Conservation (phyloP, 2,888 invertebrate species). For the Dermolepida albohirtum region DNA sequence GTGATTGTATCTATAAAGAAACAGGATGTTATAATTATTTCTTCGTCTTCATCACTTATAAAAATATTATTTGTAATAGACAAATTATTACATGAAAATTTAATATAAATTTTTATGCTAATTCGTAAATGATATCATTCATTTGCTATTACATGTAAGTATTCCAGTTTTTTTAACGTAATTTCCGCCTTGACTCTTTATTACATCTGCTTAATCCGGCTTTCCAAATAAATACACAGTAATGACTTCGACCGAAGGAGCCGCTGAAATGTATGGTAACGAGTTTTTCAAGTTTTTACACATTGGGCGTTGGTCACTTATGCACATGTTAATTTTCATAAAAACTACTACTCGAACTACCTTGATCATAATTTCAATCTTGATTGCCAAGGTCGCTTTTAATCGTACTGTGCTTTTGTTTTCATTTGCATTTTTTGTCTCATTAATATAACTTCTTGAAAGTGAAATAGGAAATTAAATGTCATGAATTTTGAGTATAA, state of each 20-base stretch:
- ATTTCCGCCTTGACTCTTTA: conserved; percentile 1
- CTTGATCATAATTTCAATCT: conserved; percentile 5
- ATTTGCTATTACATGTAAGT: not conserved
- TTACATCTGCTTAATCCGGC: conserved; percentile 3
- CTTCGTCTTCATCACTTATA: not conserved
- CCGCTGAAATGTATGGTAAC: not conserved
- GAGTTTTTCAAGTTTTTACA: conserved; percentile 14
- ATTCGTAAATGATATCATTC: conserved; percentile 13
- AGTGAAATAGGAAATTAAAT: too few species aligned
- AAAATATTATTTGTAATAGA: not conserved
- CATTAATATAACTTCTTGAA: too few species aligned
- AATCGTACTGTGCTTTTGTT: too few species aligned
- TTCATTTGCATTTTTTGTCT: too few species aligned
- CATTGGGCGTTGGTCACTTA: conserved; percentile 22
- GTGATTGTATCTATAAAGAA: too few species aligned
- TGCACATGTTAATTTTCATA: conserved; percentile 5
- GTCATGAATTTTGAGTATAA: too few species aligned
- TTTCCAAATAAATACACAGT: not conserved
- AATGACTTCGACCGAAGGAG: conserved; percentile 1
- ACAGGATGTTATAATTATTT: too few species aligned
- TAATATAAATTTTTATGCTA: not conserved
- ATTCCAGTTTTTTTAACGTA: not conserved
- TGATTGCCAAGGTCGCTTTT: conserved; percentile 21
- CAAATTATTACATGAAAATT: too few species aligned
- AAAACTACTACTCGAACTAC: not conserved